phyloP scores from a whole-genome alignment of 1,140 invertebrate genomes.

The Berghia stephanieae region DNA sequence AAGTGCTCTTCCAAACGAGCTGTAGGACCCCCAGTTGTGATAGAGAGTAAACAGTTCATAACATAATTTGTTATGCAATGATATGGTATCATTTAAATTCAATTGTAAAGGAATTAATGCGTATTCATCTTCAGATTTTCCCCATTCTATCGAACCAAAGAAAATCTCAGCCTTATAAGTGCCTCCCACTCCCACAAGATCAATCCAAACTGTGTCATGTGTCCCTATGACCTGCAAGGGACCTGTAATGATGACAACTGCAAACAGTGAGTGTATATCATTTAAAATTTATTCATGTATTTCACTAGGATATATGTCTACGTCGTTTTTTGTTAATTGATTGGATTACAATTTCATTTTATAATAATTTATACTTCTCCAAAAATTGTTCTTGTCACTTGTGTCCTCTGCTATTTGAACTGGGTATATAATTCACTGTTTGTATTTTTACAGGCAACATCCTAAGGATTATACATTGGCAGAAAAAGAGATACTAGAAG shows the following conservation, averaged over 20 bases:
- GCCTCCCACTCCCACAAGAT: slow-evolving; percentile 51
- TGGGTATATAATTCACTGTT: too few species aligned
- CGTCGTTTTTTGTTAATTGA: too few species aligned
- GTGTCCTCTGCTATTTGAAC: too few species aligned
- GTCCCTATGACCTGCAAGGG: slow-evolving; percentile 55
- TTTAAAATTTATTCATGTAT: neutral
- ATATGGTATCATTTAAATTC: too few species aligned
- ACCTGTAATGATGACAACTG: slow-evolving; percentile 60
- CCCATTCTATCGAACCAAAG: slow-evolving; percentile 52
- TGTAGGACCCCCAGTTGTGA: too few species aligned
- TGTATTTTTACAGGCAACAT: slow-evolving; percentile 51
- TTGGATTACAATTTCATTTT: too few species aligned
- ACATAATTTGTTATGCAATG: too few species aligned
- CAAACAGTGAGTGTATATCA: slow-evolving; percentile 43
- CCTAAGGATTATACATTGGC: slow-evolving; percentile 47
- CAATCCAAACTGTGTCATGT: slow-evolving; percentile 48
- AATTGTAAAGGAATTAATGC: neutral
- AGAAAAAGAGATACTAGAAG: slow-evolving; percentile 48
- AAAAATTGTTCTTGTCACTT: too few species aligned
- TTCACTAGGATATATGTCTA: too few species aligned
- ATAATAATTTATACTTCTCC: too few species aligned
- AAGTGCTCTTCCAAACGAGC: too few species aligned
- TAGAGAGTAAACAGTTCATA: too few species aligned
- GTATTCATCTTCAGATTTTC: slow-evolving; percentile 43
- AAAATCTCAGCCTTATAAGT: slow-evolving; percentile 42